These are phyloP conservation scores for Eugnorisma glareosa DNA, from an alignment of 2,888 invertebrate genomes.

Conservation along the genomic window DNA sequence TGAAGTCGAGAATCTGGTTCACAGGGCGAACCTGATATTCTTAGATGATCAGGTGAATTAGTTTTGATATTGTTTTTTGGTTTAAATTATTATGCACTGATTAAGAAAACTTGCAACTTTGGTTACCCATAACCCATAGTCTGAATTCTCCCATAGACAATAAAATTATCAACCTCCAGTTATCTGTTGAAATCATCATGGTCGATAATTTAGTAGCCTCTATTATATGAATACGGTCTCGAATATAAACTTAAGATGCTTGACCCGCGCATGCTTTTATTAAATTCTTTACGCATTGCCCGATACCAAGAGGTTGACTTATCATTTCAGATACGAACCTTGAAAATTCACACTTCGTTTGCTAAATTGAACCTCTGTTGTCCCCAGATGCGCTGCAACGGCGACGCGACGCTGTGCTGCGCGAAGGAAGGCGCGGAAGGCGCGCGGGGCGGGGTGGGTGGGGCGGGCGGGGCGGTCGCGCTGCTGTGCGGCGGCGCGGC, in stretches of 20 bases:
- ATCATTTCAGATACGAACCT: not conserved
- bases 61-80: not conserved
- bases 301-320: not conserved
- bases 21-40: slow-evolving; percentile 98
- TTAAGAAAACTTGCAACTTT: not conserved
- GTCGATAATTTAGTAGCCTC: not conserved
- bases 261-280: not conserved
- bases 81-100: not conserved
- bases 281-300: not conserved
- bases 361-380: not conserved
- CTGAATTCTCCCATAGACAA: not conserved
- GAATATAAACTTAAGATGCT: not conserved
- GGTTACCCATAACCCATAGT: not conserved
- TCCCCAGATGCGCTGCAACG: slow-evolving; percentile 93
- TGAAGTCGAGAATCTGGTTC: slow-evolving; percentile 97
- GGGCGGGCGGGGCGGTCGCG: slow-evolving; percentile 90
- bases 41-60: slow-evolving; percentile 96
- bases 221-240: not conserved
- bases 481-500: slow-evolving; percentile 97
- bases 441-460: slow-evolving; percentile 86
- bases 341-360: not conserved
- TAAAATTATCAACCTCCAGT: not conserved
- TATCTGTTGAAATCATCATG: not conserved
- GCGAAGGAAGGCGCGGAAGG: slow-evolving; percentile 95
- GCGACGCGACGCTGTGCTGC: slow-evolving; percentile 98